A percentile compares a stretch with the other conserved stretches of the same genome.
These are phyloP conservation scores for Meta bourneti DNA, from an alignment of 2,888 invertebrate genomes.

Conservation along the genomic window DNA sequence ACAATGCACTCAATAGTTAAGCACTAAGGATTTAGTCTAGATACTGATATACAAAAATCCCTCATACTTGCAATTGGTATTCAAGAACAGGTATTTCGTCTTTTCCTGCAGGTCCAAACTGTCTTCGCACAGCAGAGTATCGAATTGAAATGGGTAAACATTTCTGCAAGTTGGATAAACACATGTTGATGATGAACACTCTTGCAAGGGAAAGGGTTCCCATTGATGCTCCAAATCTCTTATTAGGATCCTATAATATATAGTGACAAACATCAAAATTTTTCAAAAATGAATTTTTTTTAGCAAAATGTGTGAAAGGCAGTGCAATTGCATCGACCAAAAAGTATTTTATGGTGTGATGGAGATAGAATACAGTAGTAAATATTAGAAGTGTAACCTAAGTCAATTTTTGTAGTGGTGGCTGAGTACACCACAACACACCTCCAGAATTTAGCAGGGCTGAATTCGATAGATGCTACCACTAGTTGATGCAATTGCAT, in stretches of 20 bases:
- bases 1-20: no score
- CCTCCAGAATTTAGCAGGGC: no score
- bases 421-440: no score
- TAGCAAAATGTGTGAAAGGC: not conserved
- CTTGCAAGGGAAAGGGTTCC: conserved; percentile 92
- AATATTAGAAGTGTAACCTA: no score
- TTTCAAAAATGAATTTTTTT: not conserved
- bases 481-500: no score
- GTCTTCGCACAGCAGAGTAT: conserved; percentile 91
- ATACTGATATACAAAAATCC: no score
- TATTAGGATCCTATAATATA: conserved; percentile 86
- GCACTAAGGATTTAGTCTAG: no score
- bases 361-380: not conserved
- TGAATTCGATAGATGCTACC: not conserved
- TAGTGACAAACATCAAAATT: not conserved
- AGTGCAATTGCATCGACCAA: not conserved
- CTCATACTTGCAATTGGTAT: conserved; percentile 91
- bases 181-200: conserved; percentile 86
- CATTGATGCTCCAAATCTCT: conserved; percentile 89
- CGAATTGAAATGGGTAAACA: conserved; percentile 91
- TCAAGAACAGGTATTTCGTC: conserved; percentile 88
- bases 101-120: conserved; percentile 89
- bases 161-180: conserved; percentile 85
- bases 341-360: no score
- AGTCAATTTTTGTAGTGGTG: no score